These are phyloP conservation scores for Calliphora vomitoria DNA, from an alignment of 2,888 invertebrate genomes.

Conservation along the genomic window DNA sequence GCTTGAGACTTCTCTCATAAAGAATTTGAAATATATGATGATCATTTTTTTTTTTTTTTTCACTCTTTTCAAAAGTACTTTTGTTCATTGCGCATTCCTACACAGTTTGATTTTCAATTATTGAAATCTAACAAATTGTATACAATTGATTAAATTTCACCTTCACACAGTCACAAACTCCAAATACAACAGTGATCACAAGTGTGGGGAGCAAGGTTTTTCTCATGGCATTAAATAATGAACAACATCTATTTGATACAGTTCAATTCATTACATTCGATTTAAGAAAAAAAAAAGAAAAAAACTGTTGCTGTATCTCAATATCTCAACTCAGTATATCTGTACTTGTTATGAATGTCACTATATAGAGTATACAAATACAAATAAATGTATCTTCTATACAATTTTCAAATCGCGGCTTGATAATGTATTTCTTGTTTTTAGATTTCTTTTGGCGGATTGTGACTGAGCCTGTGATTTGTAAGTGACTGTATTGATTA, in stretches of 20 bases:
- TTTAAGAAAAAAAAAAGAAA: not conserved
- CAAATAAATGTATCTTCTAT: constrained; percentile 8
- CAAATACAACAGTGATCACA: constrained; percentile 43
- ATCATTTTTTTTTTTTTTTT: constrained; percentile 45
- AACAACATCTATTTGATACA: constrained; percentile 8
- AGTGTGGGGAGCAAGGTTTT: constrained; percentile 37
- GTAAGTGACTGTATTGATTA: constrained; percentile 74
- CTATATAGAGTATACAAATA: constrained; percentile 12
- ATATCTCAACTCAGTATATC: not conserved
- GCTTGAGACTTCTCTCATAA: constrained; percentile 57
- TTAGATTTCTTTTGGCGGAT: constrained; percentile 2
- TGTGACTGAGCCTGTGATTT: constrained; percentile 49
- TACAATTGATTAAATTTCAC: constrained; percentile 82
- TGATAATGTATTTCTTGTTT: not conserved
- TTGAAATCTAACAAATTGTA: constrained; percentile 83
- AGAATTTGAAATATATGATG: constrained; percentile 45
- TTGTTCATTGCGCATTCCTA: constrained; percentile 23
- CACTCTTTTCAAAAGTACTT: not conserved
- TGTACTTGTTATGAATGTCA: constrained; percentile 44
- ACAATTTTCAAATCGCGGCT: not conserved
- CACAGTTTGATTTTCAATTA: constrained; percentile 48
- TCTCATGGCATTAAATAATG: constrained; percentile 15
- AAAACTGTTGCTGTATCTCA: not conserved
- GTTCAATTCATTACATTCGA: constrained; percentile 7
- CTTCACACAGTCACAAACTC: constrained; percentile 19